phyloP scores from a whole-genome alignment of 1,140 invertebrate species.

The Hylyphantes graminicola region DNA sequence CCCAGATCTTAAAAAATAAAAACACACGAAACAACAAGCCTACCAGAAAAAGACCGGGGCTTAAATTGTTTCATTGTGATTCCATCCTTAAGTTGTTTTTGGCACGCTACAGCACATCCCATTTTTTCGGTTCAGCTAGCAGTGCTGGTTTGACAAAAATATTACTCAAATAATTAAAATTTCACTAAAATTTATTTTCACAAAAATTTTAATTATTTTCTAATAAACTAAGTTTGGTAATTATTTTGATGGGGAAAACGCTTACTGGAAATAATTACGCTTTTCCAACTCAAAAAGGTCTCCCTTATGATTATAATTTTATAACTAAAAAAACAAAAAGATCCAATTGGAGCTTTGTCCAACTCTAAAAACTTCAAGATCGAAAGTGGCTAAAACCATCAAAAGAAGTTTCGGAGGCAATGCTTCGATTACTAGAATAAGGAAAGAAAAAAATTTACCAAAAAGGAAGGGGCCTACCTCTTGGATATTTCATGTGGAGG shows the following conservation, averaged over 20 bases:
- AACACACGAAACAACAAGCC: neutral
- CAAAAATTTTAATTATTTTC: no score
- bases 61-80: constrained; percentile 35
- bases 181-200: no score
- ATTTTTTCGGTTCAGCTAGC: neutral
- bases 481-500: constrained; percentile 48
- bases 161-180: no score
- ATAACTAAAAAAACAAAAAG: no score
- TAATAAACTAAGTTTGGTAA: no score
- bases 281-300: no score
- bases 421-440: constrained; percentile 1
- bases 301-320: no score
- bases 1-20: no score
- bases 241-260: no score
- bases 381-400: constrained; percentile 47
- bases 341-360: neutral
- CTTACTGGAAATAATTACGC: no score
- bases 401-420: constrained; percentile 21
- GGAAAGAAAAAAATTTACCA: neutral
- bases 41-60: constrained; percentile 23
- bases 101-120: constrained; percentile 19
- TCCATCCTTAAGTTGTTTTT: constrained; percentile 29
- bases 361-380: constrained; percentile 42
- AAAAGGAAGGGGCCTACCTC: constrained; percentile 12
- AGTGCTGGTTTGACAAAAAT: no score